Evolutionary conservation across 1,140 invertebrate genomes (phyloP), one percentile per base, ranked within the genome.

Genomic region (Euglossa dilemma): DNA sequence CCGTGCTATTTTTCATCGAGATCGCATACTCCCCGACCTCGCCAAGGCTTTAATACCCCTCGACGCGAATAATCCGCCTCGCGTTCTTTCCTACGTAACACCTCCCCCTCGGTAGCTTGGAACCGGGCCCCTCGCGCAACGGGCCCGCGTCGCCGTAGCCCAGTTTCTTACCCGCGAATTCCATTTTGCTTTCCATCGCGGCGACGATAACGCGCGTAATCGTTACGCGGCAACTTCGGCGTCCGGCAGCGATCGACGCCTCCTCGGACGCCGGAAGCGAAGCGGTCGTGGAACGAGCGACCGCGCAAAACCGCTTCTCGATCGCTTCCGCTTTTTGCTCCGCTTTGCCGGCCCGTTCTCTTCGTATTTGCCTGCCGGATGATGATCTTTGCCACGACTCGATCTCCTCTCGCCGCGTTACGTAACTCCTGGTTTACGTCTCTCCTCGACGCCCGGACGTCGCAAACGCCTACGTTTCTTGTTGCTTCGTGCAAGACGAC

Each of bases 181-280:
- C 12, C 43, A 25, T 75, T 73, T 66, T 57, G n/a, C 73, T 11
- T 28, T 56, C 52, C 47, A 20, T 20, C 11, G 79, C 56, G 18
- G 20, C 20, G 45, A 28, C 36, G 61, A 80, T 74, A 64, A 57
- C 73, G 64, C 80, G 23, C 18, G 63, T 76, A 82, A 76, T 82
- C 63, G n/a, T 76, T 82, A 69, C 80, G 45, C 36, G n/a, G 80
- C 80, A 76, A 67, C 72, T 82, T 82, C 2, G 52, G 73, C 0
- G 23, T 52, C 18, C 28, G 8, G 1, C 4, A 36, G 36, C 4
- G 36, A 4, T 36, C 1, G 36, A 36, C 59, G 47, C 67, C n/a
- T n/a, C n/a, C n/a, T 66, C n/a, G 25, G 20, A 43, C 28, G 63
- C 72, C 47, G 80, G 72, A 76, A 76, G 71, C 52, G 5, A 8